Base-by-base conservation (phyloP, 2,888 invertebrate genomes). In the Tipula confusa region DNA sequence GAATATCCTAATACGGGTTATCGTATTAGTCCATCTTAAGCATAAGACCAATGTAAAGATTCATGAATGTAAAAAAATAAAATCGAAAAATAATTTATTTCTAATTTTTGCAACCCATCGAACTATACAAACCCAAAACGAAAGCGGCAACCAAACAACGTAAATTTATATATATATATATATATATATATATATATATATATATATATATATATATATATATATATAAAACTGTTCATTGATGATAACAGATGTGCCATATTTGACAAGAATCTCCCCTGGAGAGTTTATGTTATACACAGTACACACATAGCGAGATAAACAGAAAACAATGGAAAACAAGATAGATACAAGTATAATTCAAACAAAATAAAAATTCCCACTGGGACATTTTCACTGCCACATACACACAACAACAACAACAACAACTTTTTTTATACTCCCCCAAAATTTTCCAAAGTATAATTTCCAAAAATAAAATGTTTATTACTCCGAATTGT, bases 311-410 rank as follows among this genome's bases (percentile, higher is more conserved):
- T 80, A 80, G 31, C 31, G 31, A 80, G 31, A 80, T 31, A 31
- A 80, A 80, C 29, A 80, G 80, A 80, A 80, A 80, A 80, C 80
- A 80, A 64, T 64, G 24, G 64, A 64, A 80, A 80, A 80, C 80
- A 80, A 80, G 80, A 80, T 64, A 80, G 80, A 80, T 80, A 80
- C 80, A 80, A 80, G 80, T 80, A 80, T 80, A 80, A 80, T 80
- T 29, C 80, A 31, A 64, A 64, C 64, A 64, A 64, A 64, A 64
- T 64, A 64, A 31, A 80, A 80, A 80, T 29, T 80, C 80, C 80
- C 80, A 80, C 80, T 80, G 80, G 80, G 80, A 80, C 80, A 80
- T 80, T 80, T 80, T 80, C 80, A 15, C 31, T 31, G 6, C 80
- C n/a, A 29, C 13, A 29, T 1, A 79, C 15, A 13, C 15, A 38